Evolutionary conservation across 2,113 vertebrate species (phyloP).

Genomic region (Podarcis cretensis): DNA sequence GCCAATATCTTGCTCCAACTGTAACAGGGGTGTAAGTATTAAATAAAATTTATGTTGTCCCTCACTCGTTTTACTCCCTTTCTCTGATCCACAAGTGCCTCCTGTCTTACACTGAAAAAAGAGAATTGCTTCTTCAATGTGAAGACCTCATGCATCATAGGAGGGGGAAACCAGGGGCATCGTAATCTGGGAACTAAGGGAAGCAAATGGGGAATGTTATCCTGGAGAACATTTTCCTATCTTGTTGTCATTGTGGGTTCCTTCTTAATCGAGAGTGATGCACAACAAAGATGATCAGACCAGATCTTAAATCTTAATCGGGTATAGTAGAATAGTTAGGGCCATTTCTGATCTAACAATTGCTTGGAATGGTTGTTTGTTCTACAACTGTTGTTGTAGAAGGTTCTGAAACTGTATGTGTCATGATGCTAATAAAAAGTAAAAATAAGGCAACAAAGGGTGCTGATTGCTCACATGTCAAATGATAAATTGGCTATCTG

Average conservation of each 20-base stretch:
- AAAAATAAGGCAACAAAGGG: background rate
- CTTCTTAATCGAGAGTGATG: background rate
- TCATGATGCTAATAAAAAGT: background rate
- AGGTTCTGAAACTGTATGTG: background rate
- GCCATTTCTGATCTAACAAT: background rate
- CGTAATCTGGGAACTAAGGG: background rate
- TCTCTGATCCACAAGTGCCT: background rate
- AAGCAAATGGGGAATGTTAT: background rate
- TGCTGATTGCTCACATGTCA: background rate
- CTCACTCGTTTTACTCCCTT: background rate
- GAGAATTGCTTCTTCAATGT: background rate
- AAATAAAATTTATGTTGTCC: background rate
- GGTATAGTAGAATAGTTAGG: background rate
- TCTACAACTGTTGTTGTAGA: background rate
- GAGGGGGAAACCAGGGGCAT: background rate
- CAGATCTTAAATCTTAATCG: background rate
- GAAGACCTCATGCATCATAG: background rate
- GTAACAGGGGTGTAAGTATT: background rate
- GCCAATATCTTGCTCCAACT: background rate
- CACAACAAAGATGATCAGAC: background rate
- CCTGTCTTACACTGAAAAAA: background rate
- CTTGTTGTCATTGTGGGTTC: background rate
- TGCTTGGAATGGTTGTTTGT: background rate
- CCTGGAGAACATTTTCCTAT: background rate
- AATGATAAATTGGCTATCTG: background rate